Percentiles rank a stretch among this genome's conserved stretches.
These are phyloP conservation scores for Drosophila longiperda DNA, from an alignment of 2,888 invertebrate genomes.

Conservation along the genomic window DNA sequence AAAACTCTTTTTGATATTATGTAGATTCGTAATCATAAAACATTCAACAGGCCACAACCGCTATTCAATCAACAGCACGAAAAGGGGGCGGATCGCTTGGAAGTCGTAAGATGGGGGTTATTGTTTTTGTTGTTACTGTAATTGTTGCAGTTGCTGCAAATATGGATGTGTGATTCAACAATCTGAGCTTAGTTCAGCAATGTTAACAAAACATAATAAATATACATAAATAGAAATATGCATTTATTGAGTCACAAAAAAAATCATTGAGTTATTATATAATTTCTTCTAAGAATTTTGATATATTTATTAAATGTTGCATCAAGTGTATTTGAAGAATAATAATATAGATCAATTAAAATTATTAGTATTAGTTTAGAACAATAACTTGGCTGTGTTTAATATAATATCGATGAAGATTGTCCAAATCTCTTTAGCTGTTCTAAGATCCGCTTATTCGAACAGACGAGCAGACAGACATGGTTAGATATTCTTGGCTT, in stretches of 20 bases:
- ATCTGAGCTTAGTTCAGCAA: constrained; percentile 12
- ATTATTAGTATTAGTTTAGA: background rate
- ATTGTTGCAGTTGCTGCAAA: constrained; percentile 2
- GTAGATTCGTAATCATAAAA: constrained; percentile 39
- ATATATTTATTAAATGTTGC: background rate
- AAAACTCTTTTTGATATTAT: constrained; percentile 45
- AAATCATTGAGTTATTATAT: background rate
- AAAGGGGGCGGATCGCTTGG: constrained; percentile 23
- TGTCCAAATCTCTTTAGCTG: background rate
- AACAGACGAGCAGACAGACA: no score
- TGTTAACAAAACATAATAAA: background rate
- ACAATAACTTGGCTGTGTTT: no score
- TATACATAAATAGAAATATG: background rate
- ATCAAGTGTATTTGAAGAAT: no score
- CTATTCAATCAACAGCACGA: constrained; percentile 57
- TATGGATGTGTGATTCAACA: constrained; percentile 25
- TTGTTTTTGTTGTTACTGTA: constrained; percentile 9
- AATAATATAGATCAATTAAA: background rate
- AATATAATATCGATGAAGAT: background rate
- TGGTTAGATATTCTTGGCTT: fast-evolving
- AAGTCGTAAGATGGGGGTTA: constrained; percentile 10
- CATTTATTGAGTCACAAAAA: background rate
- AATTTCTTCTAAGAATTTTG: background rate
- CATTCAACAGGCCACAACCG: constrained; percentile 30
- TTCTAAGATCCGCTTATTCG: background rate